A percentile compares a stretch with the other conserved stretches of the same genome.
Conservation (phyloP, 37 sponge, comb jelly and placozoan species). For the Diacarnus erythraeanus region DNA sequence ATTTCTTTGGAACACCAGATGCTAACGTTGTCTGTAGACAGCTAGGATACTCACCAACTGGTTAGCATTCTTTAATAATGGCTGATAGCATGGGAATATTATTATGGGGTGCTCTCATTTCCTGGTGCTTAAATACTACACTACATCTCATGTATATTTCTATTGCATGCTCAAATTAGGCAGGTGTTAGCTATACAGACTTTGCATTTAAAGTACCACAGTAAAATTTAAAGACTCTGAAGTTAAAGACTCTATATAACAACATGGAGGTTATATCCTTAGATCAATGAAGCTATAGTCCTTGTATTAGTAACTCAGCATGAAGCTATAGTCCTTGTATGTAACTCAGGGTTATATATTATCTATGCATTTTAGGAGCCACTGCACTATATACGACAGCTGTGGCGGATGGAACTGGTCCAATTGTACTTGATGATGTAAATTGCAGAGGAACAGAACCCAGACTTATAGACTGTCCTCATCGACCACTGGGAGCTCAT, state of each 20-base stretch:
- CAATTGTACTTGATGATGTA: conserved; percentile 33
- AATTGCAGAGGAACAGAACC: conserved; percentile 22
- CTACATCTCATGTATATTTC: too few relatives aligned
- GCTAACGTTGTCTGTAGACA: not conserved
- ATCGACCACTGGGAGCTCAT: conserved; percentile 3
- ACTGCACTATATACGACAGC: not conserved
- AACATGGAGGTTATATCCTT: too few relatives aligned
- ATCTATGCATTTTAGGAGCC: not conserved
- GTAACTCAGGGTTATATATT: not conserved
- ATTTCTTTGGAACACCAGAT: not conserved
- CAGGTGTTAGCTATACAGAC: too few relatives aligned
- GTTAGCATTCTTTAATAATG: too few relatives aligned
- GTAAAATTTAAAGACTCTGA: too few relatives aligned
- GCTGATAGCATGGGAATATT: not conserved
- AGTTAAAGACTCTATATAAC: not conserved
- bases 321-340: too few relatives aligned
- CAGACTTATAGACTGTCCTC: conserved; percentile 17
- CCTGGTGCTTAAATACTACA: too few relatives aligned
- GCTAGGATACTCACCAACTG: not conserved
- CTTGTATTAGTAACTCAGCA: too few relatives aligned
- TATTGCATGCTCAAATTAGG: too few relatives aligned
- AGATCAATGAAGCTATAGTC: too few relatives aligned
- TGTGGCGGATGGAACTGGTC: conserved; percentile 22
- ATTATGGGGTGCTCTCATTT: not conserved
- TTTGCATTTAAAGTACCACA: too few relatives aligned